phyloP scores from a whole-genome alignment of 1,140 invertebrate species.

The Drosophila auraria region DNA sequence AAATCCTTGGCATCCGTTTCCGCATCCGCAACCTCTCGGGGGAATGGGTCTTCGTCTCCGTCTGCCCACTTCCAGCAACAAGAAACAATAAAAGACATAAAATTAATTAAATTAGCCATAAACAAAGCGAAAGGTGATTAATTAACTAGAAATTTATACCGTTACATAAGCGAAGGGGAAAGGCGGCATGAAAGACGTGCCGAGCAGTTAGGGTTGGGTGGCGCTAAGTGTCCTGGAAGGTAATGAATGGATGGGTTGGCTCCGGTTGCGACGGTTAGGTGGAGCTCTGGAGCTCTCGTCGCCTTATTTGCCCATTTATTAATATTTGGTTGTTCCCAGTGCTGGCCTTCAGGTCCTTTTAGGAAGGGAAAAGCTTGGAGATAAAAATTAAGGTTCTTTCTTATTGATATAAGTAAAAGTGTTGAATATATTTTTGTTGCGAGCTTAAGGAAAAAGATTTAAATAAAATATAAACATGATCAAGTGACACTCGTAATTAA shows the following conservation, averaged over 20 bases:
- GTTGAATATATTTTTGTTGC: too few species aligned
- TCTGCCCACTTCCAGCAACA: constrained; percentile 21
- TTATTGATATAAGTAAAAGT: too few species aligned
- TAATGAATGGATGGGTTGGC: constrained; percentile 19
- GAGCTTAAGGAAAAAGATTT: too few species aligned
- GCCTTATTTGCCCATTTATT: constrained; percentile 67
- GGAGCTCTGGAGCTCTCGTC: constrained; percentile 32
- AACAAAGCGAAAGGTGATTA: constrained; percentile 76
- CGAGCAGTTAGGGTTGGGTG: background rate
- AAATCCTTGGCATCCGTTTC: constrained; percentile 11
- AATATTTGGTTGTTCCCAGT: constrained; percentile 56
- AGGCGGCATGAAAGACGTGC: constrained; percentile 43
- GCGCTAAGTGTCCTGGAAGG: constrained; percentile 10
- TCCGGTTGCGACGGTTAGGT: constrained; percentile 6
- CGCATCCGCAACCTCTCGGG: background rate
- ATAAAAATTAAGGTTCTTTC: too few species aligned
- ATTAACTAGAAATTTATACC: constrained; percentile 76
- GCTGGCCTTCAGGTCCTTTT: background rate
- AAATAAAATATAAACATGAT: too few species aligned
- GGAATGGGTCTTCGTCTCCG: background rate
- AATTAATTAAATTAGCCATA: constrained; percentile 78
- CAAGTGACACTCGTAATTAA: too few species aligned
- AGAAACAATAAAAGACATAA: constrained; percentile 67
- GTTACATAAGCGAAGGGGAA: constrained; percentile 42
- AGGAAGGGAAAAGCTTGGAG: too few species aligned